Evolutionary conservation across 2,113 vertebrate genomes (phyloP).

Genomic region (Ellobius talpinus): DNA sequence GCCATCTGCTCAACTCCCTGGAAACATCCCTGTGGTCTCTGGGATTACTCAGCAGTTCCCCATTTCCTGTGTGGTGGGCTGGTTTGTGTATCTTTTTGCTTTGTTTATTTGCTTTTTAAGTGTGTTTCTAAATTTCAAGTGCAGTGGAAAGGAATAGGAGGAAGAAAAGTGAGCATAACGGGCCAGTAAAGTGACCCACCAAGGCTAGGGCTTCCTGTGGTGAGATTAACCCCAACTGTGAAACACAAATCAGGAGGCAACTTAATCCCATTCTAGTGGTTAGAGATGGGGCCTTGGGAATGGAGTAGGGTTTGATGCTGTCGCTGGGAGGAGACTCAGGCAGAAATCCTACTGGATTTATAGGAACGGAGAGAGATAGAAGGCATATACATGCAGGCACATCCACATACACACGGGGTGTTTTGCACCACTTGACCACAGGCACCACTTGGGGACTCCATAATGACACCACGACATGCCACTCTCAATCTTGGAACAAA

Average conservation of each 20-base stretch:
- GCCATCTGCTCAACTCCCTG: slow-evolving; percentile 3
- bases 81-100: background rate
- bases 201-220: background rate
- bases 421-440: background rate
- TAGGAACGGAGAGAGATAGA: background rate
- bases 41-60: background rate
- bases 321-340: background rate
- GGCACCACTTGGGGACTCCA: background rate
- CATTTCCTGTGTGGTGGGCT: slow-evolving; percentile 22
- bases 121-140: slow-evolving; percentile 26
- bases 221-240: background rate
- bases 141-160: background rate
- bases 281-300: background rate
- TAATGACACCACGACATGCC: background rate
- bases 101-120: slow-evolving; percentile 24
- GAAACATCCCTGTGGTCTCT: slow-evolving; percentile 18
- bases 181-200: background rate
- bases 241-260: background rate
- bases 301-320: background rate
- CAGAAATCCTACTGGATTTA: background rate
- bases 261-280: background rate
- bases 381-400: background rate
- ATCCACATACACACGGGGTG: background rate
- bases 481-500: background rate
- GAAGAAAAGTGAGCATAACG: background rate